Evolutionary conservation across 2,888 invertebrate genomes (phyloP).

Genomic region (Acleris sparsana): DNA sequence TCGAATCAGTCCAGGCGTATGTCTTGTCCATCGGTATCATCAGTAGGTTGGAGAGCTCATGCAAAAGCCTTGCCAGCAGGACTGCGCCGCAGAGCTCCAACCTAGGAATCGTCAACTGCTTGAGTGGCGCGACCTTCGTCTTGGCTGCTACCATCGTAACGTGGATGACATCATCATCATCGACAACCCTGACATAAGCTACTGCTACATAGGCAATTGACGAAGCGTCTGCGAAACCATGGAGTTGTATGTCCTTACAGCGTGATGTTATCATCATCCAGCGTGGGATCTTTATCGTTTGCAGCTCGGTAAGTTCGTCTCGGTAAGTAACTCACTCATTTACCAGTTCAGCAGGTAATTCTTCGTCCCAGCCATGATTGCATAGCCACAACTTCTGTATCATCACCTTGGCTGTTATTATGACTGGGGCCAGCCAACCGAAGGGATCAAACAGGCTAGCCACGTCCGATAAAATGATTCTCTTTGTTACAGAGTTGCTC

Average conservation of each 20-base stretch:
- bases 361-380: too few species aligned
- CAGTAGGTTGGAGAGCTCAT: slow-evolving; percentile 32
- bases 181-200: slow-evolving; percentile 37
- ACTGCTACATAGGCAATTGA: slow-evolving; percentile 38
- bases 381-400: too few species aligned
- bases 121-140: slow-evolving; percentile 42
- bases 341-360: too few species aligned
- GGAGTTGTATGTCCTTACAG: slow-evolving; percentile 13
- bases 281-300: slow-evolving; percentile 30
- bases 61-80: slow-evolving; percentile 34
- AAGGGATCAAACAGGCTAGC: slow-evolving; percentile 40
- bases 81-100: slow-evolving; percentile 43
- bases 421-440: slow-evolving; percentile 5
- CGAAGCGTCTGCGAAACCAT: slow-evolving; percentile 39
- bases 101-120: slow-evolving; percentile 41
- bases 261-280: slow-evolving; percentile 27
- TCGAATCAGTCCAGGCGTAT: slow-evolving; percentile 38
- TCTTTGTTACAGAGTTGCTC: slow-evolving; percentile 26
- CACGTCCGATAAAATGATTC: slow-evolving; percentile 34
- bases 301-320: slow-evolving; percentile 11
- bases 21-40: slow-evolving; percentile 25
- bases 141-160: slow-evolving; percentile 36
- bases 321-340: too few species aligned
- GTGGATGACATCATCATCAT: slow-evolving; percentile 22
- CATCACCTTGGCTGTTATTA: too few species aligned